These are phyloP conservation scores for Hippoglossus hippoglossus DNA, from an alignment of 2,797 vertebrate species.

Conservation along the genomic window DNA sequence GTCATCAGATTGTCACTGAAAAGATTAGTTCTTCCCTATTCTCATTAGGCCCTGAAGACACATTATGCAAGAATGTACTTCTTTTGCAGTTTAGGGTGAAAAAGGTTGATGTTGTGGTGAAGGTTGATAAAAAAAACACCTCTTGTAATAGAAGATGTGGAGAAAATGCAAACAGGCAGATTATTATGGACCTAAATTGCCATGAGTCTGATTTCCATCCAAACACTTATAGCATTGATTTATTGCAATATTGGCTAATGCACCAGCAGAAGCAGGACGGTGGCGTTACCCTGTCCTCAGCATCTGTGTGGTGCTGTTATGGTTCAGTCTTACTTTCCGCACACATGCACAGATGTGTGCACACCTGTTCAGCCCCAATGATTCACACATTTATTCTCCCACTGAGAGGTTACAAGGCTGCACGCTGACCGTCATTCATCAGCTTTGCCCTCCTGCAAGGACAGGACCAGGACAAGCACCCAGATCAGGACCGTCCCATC, in stretches of 20 bases:
- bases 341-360: too few species aligned
- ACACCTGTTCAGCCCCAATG: neutral
- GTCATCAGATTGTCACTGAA: neutral
- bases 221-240: neutral
- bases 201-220: neutral
- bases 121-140: neutral
- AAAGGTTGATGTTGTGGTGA: neutral
- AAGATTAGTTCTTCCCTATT: neutral
- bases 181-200: neutral
- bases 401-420: constrained; percentile 39
- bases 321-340: neutral
- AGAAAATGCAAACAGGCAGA: constrained; percentile 10
- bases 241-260: neutral
- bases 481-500: constrained; percentile 49
- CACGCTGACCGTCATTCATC: constrained; percentile 43
- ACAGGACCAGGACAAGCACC: constrained; percentile 41
- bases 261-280: neutral
- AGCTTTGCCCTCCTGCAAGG: constrained; percentile 64
- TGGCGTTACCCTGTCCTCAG: neutral
- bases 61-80: neutral
- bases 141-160: neutral
- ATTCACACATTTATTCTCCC: constrained; percentile 32
- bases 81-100: neutral
- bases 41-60: too few species aligned
- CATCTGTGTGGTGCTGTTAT: constrained; percentile 13